A percentile compares a stretch with the other conserved stretches of the same genome.
phyloP scores from a whole-genome alignment of 2,888 invertebrate genomes.

The Leptinotarsa juncta region DNA sequence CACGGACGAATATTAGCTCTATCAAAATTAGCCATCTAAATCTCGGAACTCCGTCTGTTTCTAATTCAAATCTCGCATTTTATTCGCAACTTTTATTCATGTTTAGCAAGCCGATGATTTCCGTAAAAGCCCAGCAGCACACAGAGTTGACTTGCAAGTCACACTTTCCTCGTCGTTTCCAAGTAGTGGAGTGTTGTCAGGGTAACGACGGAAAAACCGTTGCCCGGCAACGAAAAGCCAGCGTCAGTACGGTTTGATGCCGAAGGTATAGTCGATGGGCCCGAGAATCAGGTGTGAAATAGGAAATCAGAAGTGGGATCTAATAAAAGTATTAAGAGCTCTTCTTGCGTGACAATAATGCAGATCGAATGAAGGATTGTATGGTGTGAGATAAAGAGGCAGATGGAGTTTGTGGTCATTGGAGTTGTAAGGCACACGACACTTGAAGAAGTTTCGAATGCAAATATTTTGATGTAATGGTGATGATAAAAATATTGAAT shows the following conservation, averaged over 20 bases:
- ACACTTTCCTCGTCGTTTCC: constrained; percentile 51
- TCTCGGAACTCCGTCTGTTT: constrained; percentile 23
- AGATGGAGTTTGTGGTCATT: not conserved
- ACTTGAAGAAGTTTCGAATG: no score
- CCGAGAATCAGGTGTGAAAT: constrained; percentile 20
- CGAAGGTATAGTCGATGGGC: constrained; percentile 31
- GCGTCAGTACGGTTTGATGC: constrained; percentile 26
- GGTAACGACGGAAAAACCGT: constrained; percentile 58
- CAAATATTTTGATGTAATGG: no score
- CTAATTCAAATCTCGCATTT: constrained; percentile 41
- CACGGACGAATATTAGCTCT: constrained; percentile 28
- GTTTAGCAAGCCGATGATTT: constrained; percentile 47
- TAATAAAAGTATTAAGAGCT: not conserved
- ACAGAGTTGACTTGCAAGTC: constrained; percentile 61
- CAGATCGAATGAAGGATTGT: not conserved
- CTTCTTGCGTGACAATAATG: not conserved
- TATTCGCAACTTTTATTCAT: constrained; percentile 44
- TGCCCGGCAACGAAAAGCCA: constrained; percentile 54
- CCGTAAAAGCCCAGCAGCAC: constrained; percentile 41
- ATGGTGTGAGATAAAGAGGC: not conserved
- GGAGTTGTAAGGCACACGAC: not conserved
- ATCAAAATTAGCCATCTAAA: constrained; percentile 23
- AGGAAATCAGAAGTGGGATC: constrained; percentile 26
- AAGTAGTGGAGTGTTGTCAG: constrained; percentile 52
- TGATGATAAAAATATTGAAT: no score